phyloP scores from a whole-genome alignment of 2,113 vertebrate species.

The Porphyrio hochstetteri region DNA sequence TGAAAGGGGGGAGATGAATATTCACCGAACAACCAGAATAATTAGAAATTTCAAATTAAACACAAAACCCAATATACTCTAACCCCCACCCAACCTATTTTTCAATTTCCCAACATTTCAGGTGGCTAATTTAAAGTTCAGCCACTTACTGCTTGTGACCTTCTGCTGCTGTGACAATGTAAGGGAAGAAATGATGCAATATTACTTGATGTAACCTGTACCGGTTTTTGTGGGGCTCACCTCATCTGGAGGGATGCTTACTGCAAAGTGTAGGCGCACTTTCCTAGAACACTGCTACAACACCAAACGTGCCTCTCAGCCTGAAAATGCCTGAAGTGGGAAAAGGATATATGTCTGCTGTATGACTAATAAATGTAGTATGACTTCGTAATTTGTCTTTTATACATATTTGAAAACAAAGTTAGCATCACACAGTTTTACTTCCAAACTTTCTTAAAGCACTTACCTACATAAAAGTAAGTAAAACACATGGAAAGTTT shows the following conservation, averaged over 20 bases:
- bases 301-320: neutral
- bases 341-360: neutral
- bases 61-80: neutral
- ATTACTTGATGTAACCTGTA: neutral
- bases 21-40: neutral
- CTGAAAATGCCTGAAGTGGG: neutral
- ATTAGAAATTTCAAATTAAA: neutral
- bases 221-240: accelerated
- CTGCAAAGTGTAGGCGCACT: neutral
- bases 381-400: neutral
- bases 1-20: neutral
- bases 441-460: too few relatives aligned
- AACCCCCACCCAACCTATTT: neutral
- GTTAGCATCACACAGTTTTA: neutral
- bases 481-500: neutral
- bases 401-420: accelerated
- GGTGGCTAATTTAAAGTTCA: neutral
- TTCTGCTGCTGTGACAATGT: neutral
- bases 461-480: too few relatives aligned
- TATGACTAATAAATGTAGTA: neutral
- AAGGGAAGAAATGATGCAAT: neutral
- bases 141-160: neutral
- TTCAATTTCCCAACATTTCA: neutral
- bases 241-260: neutral
- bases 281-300: neutral